Base-by-base conservation (phyloP, 1,140 invertebrate species). In the Papilio polytes region DNA sequence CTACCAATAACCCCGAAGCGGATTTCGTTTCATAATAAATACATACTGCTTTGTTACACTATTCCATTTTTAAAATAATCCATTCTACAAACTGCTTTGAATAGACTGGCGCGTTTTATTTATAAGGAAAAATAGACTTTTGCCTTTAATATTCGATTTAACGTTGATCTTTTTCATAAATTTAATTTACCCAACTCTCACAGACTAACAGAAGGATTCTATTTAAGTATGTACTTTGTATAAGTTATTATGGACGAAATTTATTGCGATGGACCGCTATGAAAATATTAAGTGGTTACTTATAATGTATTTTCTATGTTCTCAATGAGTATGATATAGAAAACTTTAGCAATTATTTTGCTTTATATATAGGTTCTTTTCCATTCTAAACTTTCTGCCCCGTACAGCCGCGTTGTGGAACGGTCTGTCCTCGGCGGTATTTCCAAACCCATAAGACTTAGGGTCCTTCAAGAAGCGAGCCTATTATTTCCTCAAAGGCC, bases 11-110 rank as follows among this genome's bases (percentile, higher is more conserved):
- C 63, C 26, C 63, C 10, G 13, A 36, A 70, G 63, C 63, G 63
- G 63, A 70, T 70, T 70, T 70, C 26, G 63, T 70, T 70, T 31
- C 36, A 70, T 70, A 70, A 70, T 70, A 70, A 70, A 70, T 70
- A 13, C 63, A 70, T 10, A 70, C 63, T 70, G 12, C 26, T 70
- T 70, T 70, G 26, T 70, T 70, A 70, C 26, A 70, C 12, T 70
- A 70, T 70, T 70, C 63, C 26, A 31, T 70, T 70, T 70, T 70
- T 70, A 70, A 36, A 70, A 70, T 70, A 70, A 70, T 36, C 63
- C 63, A 70, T 70, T 70, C 3, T 70, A 70, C 63, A 31, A 70
- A 70, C 26, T 70, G 63, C 63, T 70, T 70, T 70, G 63, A 70
- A 70, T 70, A 70, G 63, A 70, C 26, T 7, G 12, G 15, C 6